phyloP scores from a whole-genome alignment of 2,797 vertebrate genomes.

The Alfaro cultratus region DNA sequence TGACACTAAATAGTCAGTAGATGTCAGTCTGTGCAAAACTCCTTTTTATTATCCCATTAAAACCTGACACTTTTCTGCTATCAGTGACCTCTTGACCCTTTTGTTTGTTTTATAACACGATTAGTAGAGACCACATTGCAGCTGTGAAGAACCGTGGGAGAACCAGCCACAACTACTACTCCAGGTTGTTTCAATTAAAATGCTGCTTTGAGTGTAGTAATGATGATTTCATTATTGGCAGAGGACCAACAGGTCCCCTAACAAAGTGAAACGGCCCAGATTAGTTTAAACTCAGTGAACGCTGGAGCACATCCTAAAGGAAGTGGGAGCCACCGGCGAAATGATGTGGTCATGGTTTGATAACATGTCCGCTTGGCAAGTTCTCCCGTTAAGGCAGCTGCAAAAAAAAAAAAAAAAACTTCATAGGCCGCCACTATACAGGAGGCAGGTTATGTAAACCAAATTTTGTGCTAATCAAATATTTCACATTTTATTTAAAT shows the following conservation, averaged over 20 bases:
- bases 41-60: slow-evolving; percentile 9
- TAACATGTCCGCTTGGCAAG: slow-evolving; percentile 73
- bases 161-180: slow-evolving; percentile 54
- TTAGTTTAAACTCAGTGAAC: slow-evolving; percentile 45
- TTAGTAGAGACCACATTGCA: slow-evolving; percentile 35
- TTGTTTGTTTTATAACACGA: slow-evolving; percentile 24
- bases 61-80: slow-evolving; percentile 8
- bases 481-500: background rate
- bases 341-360: slow-evolving; percentile 83
- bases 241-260: slow-evolving; percentile 82
- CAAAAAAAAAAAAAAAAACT: background rate
- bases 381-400: slow-evolving; percentile 4
- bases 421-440: background rate
- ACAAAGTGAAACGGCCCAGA: slow-evolving; percentile 59
- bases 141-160: slow-evolving; percentile 33
- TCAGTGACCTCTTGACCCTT: slow-evolving; percentile 7
- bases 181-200: slow-evolving; percentile 88
- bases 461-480: background rate
- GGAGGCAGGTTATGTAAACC: background rate
- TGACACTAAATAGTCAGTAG: no score
- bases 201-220: slow-evolving; percentile 63
- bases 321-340: slow-evolving; percentile 70
- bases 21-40: slow-evolving; percentile 18
- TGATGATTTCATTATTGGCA: slow-evolving; percentile 90
- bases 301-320: slow-evolving; percentile 79